phyloP scores from a whole-genome alignment of 2,888 invertebrate genomes.

The Ephialtes manifestator region DNA sequence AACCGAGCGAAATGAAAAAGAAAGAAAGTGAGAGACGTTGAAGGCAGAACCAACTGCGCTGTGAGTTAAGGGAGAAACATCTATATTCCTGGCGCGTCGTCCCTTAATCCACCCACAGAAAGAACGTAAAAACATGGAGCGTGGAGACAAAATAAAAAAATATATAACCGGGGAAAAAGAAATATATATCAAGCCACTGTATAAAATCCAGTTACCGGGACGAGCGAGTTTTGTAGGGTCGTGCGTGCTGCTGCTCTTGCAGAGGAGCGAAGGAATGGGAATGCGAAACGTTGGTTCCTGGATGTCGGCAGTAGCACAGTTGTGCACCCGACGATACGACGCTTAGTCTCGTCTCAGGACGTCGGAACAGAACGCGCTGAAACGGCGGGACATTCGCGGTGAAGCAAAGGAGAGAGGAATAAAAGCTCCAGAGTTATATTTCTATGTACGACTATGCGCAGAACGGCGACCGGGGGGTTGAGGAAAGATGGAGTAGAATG shows the following conservation, averaged over 20 bases:
- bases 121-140: constrained; percentile 51
- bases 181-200: constrained; percentile 60
- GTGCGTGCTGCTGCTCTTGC: constrained; percentile 60
- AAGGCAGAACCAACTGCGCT: not conserved
- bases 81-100: constrained; percentile 52
- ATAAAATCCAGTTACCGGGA: constrained; percentile 67
- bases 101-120: constrained; percentile 60
- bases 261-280: constrained; percentile 39
- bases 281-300: constrained; percentile 32
- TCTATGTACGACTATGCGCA: constrained; percentile 54
- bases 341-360: constrained; percentile 66
- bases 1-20: constrained; percentile 11
- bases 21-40: constrained; percentile 10
- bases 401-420: constrained; percentile 32
- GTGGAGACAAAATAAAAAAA: constrained; percentile 33
- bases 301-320: constrained; percentile 59
- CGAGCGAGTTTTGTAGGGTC: constrained; percentile 62
- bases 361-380: constrained; percentile 66
- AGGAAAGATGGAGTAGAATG: constrained; percentile 70
- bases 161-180: constrained; percentile 40
- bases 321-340: constrained; percentile 67
- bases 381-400: constrained; percentile 63
- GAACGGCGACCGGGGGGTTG: constrained; percentile 51
- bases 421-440: constrained; percentile 50
- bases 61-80: constrained; percentile 43